Conservation (phyloP, 2,797 vertebrate species). For the Pygocentrus nattereri region DNA sequence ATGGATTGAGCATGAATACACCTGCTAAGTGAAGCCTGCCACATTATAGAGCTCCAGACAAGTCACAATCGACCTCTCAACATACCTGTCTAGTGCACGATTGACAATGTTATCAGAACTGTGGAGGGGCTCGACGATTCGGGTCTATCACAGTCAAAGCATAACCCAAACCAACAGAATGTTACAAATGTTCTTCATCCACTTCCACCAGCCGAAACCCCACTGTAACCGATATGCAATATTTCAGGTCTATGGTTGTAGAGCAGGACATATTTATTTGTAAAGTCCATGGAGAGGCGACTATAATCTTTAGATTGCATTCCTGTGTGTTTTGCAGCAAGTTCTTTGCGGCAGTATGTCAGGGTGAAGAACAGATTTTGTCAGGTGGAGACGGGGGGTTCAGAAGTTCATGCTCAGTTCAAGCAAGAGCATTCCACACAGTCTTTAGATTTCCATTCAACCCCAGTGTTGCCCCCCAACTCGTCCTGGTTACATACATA, state of each 20-base stretch:
- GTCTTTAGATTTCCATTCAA: conserved; percentile 72
- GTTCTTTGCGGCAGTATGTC: conserved; percentile 69
- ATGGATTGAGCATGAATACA: conserved; percentile 70
- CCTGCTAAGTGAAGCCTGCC: conserved; percentile 16
- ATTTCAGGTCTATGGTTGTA: conserved; percentile 48
- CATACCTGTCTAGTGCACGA: not conserved
- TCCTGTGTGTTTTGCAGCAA: conserved; percentile 63
- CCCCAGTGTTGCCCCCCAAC: conserved; percentile 32
- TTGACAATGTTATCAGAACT: not conserved
- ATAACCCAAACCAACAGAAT: conserved; percentile 13
- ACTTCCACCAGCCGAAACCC: conserved; percentile 8
- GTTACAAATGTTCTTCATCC: not conserved
- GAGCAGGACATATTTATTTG: conserved; percentile 63
- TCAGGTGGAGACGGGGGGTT: conserved; percentile 76
- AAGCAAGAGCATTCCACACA: conserved; percentile 71
- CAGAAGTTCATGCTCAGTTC: conserved; percentile 77
- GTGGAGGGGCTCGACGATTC: not conserved
- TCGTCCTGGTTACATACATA: conserved; percentile 21
- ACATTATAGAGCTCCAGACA: not conserved
- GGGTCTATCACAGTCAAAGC: not conserved
- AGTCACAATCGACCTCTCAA: not conserved
- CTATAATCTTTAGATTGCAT: conserved; percentile 65
- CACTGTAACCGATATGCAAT: conserved; percentile 50
- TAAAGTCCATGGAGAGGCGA: conserved; percentile 51
- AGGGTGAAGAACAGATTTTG: conserved; percentile 69